Percentiles rank a stretch among this genome's conserved stretches.
Conservation (phyloP, 2,797 vertebrate species). For the Psittacula derbiana region DNA sequence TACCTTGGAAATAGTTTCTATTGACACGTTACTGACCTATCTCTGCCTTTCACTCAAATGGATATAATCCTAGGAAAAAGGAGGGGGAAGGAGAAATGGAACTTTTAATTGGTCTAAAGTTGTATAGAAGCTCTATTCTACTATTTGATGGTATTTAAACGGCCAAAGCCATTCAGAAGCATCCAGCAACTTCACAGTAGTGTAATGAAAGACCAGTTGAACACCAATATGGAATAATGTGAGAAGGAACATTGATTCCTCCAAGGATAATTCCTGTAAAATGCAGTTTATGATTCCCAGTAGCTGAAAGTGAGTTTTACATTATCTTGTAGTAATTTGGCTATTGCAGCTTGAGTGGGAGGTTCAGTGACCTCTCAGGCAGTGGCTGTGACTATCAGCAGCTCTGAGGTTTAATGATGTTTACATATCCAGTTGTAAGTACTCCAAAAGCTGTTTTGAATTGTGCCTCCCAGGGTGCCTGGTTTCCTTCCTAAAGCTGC, state of each 20-base stretch:
- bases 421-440: background rate
- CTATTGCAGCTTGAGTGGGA: background rate
- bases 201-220: background rate
- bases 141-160: background rate
- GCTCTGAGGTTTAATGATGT: background rate
- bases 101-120: background rate
- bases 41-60: background rate
- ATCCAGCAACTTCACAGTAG: background rate
- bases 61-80: background rate
- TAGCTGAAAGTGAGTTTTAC: background rate
- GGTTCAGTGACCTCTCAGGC: background rate
- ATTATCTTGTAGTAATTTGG: background rate
- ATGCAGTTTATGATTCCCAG: background rate
- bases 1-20: background rate
- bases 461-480: background rate
- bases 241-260: background rate
- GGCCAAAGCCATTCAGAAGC: background rate
- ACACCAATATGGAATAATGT: background rate
- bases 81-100: background rate
- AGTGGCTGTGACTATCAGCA: background rate
- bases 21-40: rapidly evolving
- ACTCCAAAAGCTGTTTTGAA: background rate
- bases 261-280: background rate
- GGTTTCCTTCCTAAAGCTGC: background rate
- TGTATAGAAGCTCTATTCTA: background rate